These are phyloP conservation scores for Calliopum simillimum DNA, from an alignment of 2,888 invertebrate species.

Conservation along the genomic window DNA sequence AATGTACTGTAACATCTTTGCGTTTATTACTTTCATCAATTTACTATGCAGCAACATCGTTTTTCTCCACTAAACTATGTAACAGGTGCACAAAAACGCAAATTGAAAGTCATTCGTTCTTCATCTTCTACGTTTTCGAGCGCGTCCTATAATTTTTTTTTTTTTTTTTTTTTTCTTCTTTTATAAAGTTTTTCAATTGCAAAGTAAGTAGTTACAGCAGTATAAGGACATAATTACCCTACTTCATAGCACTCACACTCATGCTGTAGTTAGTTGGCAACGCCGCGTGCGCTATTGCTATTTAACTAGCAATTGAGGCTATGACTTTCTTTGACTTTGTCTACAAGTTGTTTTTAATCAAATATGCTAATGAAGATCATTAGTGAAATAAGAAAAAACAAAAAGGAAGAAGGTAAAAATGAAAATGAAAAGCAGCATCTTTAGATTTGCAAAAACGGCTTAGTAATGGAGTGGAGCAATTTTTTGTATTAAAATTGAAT, in stretches of 20 bases:
- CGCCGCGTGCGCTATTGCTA: slow-evolving; percentile 6
- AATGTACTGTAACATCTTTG: no score
- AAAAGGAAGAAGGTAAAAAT: background rate
- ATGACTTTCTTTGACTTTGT: slow-evolving; percentile 11
- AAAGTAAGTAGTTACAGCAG: slow-evolving; percentile 21
- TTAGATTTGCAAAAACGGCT: no score
- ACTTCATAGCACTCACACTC: background rate
- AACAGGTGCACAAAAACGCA: no score
- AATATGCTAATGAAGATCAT: slow-evolving; percentile 56
- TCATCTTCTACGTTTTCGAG: no score
- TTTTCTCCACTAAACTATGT: no score
- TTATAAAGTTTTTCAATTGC: slow-evolving; percentile 21
- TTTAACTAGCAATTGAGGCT: slow-evolving; percentile 27
- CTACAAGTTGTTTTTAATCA: slow-evolving; percentile 58
- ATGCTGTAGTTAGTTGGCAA: slow-evolving; percentile 21
- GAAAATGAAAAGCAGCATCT: background rate
- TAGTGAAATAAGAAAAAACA: slow-evolving; percentile 40
- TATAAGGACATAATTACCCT: slow-evolving; percentile 18
- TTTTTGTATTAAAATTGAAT: no score
- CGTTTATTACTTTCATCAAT: no score
- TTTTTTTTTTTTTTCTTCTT: background rate
- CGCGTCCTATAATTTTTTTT: no score
- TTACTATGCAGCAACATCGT: no score
- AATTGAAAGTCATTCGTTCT: no score
- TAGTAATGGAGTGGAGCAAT: no score